phyloP scores from a whole-genome alignment of 2,888 invertebrate species.

The Agrenia bidenticulata region DNA sequence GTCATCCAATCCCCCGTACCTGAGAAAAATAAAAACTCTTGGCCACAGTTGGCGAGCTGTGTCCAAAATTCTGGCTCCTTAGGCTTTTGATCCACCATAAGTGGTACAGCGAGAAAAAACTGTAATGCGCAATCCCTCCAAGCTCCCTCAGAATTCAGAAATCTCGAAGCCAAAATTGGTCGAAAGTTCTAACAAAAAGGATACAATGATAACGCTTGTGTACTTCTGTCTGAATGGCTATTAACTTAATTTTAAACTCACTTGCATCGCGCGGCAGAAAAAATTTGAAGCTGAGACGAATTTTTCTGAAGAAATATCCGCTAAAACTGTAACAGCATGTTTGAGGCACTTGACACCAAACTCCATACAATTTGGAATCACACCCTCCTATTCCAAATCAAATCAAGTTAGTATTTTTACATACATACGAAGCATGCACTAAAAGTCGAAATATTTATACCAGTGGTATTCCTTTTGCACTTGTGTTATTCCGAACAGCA shows the following conservation, averaged over 20 bases:
- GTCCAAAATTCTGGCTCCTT: slow-evolving; percentile 48
- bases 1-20: slow-evolving; percentile 50
- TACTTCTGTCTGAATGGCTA: not conserved
- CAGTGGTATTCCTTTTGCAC: slow-evolving; percentile 47
- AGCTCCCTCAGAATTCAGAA: slow-evolving; percentile 50
- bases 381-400: slow-evolving; percentile 43
- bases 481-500: slow-evolving; percentile 45
- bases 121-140: slow-evolving; percentile 51
- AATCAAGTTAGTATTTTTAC: not conserved
- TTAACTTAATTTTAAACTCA: not conserved
- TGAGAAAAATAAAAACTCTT: slow-evolving; percentile 48
- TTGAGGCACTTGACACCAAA: slow-evolving; percentile 52
- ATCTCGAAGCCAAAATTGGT: slow-evolving; percentile 48
- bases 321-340: slow-evolving; percentile 40
- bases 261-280: slow-evolving; percentile 38
- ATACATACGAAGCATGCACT: not conserved
- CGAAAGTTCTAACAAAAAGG: slow-evolving; percentile 43
- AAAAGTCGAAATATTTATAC: slow-evolving; percentile 20
- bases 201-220: not conserved
- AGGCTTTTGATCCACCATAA: slow-evolving; percentile 46
- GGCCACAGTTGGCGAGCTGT: slow-evolving; percentile 52
- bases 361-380: slow-evolving; percentile 52
- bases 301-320: slow-evolving; percentile 42
- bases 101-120: slow-evolving; percentile 48
- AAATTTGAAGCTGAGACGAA: slow-evolving; percentile 42